phyloP scores from a whole-genome alignment of 2,888 invertebrate species.

The Drosophila imparisetae region DNA sequence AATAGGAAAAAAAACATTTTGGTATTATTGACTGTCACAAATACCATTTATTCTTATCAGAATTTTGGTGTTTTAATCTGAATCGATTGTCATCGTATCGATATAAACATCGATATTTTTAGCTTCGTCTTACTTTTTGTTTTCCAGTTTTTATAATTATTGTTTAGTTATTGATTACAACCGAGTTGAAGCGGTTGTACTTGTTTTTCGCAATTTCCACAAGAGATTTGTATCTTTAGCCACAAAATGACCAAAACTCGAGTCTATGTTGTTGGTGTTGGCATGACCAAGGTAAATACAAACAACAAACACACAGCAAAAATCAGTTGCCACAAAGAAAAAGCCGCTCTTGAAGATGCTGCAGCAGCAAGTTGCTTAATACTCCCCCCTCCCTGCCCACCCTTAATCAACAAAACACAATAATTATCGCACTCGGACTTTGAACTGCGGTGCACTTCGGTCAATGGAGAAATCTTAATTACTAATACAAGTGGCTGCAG shows the following conservation, averaged over 20 bases:
- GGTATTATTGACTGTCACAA: neutral
- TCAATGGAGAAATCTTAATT: conserved; percentile 35
- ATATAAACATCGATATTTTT: conserved; percentile 9
- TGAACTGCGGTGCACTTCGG: conserved; percentile 65
- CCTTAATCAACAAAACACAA: neutral
- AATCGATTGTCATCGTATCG: conserved; percentile 19
- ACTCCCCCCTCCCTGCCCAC: neutral
- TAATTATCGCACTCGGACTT: conserved; percentile 58
- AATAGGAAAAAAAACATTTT: neutral
- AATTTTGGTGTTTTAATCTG: neutral
- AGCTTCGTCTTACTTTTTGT: conserved; percentile 18
- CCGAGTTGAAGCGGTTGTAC: conserved; percentile 28
- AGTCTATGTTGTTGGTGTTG: conserved; percentile 97
- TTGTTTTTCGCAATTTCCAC: conserved; percentile 3
- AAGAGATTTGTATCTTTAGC: conserved; percentile 5
- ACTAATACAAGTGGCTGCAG: conserved; percentile 25
- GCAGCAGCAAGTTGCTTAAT: conserved; percentile 23
- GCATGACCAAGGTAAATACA: conserved; percentile 94
- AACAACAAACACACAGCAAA: neutral
- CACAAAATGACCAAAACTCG: conserved; percentile 82
- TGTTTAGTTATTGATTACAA: conserved; percentile 43
- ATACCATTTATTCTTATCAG: neutral
- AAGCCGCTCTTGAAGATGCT: conserved; percentile 11
- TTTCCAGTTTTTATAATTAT: conserved; percentile 13
- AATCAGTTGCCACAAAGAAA: conserved; percentile 8